Conservation (phyloP, 2,888 invertebrate genomes). For the Nycteola revayana region DNA sequence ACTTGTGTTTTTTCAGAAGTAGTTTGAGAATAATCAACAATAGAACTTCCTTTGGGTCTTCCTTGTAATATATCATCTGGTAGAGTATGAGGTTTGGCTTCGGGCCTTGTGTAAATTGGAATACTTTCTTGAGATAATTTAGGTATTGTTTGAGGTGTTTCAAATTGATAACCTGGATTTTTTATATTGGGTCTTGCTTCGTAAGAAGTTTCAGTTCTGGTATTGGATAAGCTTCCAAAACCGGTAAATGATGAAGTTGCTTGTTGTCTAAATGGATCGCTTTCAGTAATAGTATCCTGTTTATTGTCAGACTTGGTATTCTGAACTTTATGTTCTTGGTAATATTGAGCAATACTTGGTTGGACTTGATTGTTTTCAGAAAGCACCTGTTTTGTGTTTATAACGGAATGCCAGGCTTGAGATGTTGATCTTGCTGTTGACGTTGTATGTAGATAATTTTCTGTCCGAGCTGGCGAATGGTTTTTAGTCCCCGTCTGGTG, state of each 20-base stretch:
- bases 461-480: too few relatives aligned
- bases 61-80: not conserved
- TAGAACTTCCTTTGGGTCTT: not conserved
- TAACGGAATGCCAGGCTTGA: conserved; percentile 5
- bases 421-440: not conserved
- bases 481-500: not conserved
- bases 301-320: not conserved
- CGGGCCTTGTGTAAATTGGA: conserved; percentile 10
- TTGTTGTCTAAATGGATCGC: not conserved
- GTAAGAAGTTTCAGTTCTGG: conserved; percentile 2
- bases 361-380: conserved; percentile 3
- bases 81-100: not conserved
- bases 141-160: not conserved
- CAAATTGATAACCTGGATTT: conserved; percentile 2
- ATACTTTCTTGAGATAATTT: not conserved
- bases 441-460: too few relatives aligned
- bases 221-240: not conserved
- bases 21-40: not conserved
- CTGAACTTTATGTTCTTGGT: conserved; percentile 4
- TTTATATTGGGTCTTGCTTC: not conserved
- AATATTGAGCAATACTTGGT: conserved; percentile 7
- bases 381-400: not conserved
- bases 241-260: not conserved
- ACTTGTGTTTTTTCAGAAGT: not conserved
- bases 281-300: not conserved